phyloP scores from a whole-genome alignment of 2,113 vertebrate genomes.

The Pituophis catenifer region DNA sequence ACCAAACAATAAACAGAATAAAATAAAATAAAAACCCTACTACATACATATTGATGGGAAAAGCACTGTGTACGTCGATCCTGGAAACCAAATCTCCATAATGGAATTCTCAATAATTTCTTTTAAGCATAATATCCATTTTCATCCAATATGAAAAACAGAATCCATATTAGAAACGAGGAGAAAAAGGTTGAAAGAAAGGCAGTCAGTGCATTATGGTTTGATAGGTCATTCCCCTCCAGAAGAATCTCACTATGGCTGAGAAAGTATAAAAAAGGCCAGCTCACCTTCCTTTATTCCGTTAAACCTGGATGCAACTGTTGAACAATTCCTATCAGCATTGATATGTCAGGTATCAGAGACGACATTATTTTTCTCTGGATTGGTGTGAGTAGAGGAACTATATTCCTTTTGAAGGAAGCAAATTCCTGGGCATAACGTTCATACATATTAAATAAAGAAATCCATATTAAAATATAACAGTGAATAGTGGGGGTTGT shows the following conservation, averaged over 20 bases:
- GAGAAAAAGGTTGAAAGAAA: not conserved
- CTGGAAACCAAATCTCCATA: not conserved
- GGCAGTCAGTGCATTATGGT: not conserved
- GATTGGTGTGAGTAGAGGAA: not conserved
- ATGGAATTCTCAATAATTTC: not conserved
- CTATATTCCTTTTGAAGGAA: conserved; percentile 16
- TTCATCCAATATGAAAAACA: not conserved
- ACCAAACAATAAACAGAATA: not conserved
- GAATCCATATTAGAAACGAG: not conserved
- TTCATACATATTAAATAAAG: conserved; percentile 17
- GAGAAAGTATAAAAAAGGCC: not conserved
- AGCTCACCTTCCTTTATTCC: not conserved
- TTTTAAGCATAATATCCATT: not conserved
- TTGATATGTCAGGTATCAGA: not conserved
- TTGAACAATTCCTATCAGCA: not conserved
- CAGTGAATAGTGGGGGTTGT: not conserved
- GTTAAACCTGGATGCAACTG: not conserved
- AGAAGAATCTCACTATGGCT: not conserved
- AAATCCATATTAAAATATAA: conserved; percentile 15
- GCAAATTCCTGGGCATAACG: not conserved
- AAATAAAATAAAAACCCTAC: not conserved
- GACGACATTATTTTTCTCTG: not conserved
- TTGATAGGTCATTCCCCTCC: not conserved
- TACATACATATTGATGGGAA: not conserved
- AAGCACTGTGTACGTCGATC: not conserved